A percentile compares a stretch with the other conserved stretches of the same genome.
These are phyloP conservation scores for Monodelphis domestica DNA, from an alignment of 2,797 vertebrate genomes.

Conservation along the genomic window DNA sequence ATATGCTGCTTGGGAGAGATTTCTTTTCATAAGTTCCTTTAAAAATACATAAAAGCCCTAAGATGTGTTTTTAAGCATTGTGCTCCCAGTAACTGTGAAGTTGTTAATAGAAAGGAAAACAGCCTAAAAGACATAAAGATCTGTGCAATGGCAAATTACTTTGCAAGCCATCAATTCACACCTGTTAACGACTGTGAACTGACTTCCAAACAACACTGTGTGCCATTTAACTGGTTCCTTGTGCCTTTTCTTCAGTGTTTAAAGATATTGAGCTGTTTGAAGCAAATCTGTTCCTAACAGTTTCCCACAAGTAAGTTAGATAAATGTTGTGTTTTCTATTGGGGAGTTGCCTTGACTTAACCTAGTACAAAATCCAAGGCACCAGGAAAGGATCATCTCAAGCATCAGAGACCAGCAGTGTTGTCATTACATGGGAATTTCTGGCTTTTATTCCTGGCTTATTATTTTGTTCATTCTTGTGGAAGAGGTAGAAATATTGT, in stretches of 20 bases:
- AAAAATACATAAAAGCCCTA: not conserved
- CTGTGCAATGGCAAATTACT: not conserved
- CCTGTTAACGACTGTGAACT: constrained; percentile 7
- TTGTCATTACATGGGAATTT: not conserved
- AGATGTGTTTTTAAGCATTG: not conserved
- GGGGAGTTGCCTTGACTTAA: not conserved
- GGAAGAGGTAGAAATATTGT: not conserved
- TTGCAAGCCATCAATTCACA: constrained; percentile 10
- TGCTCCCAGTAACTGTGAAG: not conserved
- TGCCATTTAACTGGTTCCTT: not conserved
- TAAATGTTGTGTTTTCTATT: not conserved
- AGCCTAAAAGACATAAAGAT: not conserved
- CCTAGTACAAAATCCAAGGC: not conserved
- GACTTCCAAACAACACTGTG: not conserved
- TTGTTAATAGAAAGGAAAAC: not conserved
- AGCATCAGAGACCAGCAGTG: not conserved
- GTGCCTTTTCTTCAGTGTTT: constrained; percentile 14
- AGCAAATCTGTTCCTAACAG: not conserved
- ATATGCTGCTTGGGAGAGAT: constrained; percentile 1
- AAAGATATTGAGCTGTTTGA: not conserved
- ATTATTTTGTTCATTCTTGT: not conserved
- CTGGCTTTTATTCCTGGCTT: not conserved
- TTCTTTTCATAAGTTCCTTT: constrained; percentile 1
- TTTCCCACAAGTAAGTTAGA: not conserved
- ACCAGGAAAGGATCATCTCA: not conserved